Conservation (phyloP, 2,888 invertebrate species). For the Lycaena phlaeas region DNA sequence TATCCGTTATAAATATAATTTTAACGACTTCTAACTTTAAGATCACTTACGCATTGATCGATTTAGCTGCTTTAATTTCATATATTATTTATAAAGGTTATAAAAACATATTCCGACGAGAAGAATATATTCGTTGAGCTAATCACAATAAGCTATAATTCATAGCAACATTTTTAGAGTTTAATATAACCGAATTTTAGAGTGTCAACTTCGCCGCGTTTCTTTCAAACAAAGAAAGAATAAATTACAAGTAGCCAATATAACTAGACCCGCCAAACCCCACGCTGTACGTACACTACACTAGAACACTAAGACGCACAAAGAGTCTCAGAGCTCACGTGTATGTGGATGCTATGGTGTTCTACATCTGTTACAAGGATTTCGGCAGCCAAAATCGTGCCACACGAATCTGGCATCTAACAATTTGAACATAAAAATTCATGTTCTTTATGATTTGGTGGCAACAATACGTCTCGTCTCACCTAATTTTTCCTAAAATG, state of each 20-base stretch:
- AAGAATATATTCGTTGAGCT: neutral
- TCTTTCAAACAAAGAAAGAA: constrained; percentile 63
- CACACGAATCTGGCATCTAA: constrained; percentile 8
- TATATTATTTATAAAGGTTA: constrained; percentile 10
- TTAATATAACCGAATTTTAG: constrained; percentile 15
- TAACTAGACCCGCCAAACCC: constrained; percentile 29
- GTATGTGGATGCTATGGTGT: constrained; percentile 22
- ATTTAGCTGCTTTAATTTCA: too few relatives aligned
- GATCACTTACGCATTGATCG: too few relatives aligned
- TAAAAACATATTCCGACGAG: neutral
- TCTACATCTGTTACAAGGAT: constrained; percentile 29
- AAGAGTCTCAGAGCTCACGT: constrained; percentile 36
- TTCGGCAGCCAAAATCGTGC: constrained; percentile 4
- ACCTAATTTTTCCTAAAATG: constrained; percentile 5
- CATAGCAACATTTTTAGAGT: constrained; percentile 5
- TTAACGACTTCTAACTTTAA: too few relatives aligned
- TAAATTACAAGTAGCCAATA: constrained; percentile 50
- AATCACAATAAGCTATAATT: constrained; percentile 8
- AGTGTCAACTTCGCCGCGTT: constrained; percentile 54
- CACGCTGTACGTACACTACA: constrained; percentile 25
- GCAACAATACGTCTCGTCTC: constrained; percentile 7
- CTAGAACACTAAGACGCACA: constrained; percentile 36
- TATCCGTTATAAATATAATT: too few relatives aligned
- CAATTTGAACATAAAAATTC: constrained; percentile 2
- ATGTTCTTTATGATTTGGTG: constrained; percentile 6